Conservation (phyloP, 2,797 vertebrate genomes). For the Clarias pachynema region DNA sequence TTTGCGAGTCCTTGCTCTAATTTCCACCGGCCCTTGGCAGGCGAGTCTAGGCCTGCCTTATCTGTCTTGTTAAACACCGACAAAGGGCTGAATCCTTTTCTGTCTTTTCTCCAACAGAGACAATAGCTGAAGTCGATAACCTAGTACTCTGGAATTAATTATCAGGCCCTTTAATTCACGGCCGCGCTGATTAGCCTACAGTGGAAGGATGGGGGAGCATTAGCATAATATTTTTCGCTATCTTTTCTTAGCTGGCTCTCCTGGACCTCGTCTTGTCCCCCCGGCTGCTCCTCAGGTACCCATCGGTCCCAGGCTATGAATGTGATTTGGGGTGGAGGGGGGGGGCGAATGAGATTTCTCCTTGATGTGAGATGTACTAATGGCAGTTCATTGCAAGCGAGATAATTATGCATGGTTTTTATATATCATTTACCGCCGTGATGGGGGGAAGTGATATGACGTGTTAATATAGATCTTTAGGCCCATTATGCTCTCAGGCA, state of each 20-base stretch:
- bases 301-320: slow-evolving; percentile 86
- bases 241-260: slow-evolving; percentile 75
- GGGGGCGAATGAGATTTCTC: slow-evolving; percentile 79
- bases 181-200: slow-evolving; percentile 78
- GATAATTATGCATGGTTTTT: slow-evolving; percentile 80
- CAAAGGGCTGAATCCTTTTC: slow-evolving; percentile 61
- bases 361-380: slow-evolving; percentile 76
- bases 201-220: slow-evolving; percentile 75
- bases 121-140: slow-evolving; percentile 79
- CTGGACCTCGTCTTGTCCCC: slow-evolving; percentile 70
- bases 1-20: slow-evolving; percentile 58
- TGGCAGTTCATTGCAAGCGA: slow-evolving; percentile 79
- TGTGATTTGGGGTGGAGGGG: slow-evolving; percentile 81
- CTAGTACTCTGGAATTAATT: slow-evolving; percentile 82
- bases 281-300: slow-evolving; percentile 68
- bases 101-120: slow-evolving; percentile 68
- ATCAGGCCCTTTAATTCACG: slow-evolving; percentile 81
- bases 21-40: slow-evolving; percentile 56
- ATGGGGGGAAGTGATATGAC: slow-evolving; percentile 76
- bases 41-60: slow-evolving; percentile 61
- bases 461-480: slow-evolving; percentile 84
- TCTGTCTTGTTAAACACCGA: slow-evolving; percentile 66
- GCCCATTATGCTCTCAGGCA: slow-evolving; percentile 76
- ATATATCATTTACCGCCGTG: slow-evolving; percentile 80
- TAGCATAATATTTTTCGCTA: slow-evolving; percentile 85